These are phyloP conservation scores for Flexamia atlantica DNA, from an alignment of 2,888 invertebrate genomes.

Conservation along the genomic window DNA sequence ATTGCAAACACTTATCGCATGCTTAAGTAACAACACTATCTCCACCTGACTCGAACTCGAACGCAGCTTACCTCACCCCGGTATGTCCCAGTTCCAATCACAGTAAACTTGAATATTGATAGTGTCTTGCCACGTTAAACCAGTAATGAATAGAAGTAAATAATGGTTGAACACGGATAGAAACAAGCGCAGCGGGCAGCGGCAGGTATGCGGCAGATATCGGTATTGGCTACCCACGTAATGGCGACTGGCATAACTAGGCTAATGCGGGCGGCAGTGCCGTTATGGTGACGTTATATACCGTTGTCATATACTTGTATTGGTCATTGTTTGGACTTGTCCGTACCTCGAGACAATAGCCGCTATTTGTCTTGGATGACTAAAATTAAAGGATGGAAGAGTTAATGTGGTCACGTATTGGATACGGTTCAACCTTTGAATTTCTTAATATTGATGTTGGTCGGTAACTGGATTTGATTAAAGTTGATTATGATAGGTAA, in stretches of 20 bases:
- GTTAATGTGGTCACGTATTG: too few species aligned
- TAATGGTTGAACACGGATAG: background rate
- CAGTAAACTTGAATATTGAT: background rate
- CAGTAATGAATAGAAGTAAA: background rate
- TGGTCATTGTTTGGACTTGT: background rate
- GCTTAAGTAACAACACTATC: too few species aligned
- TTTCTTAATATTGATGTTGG: too few species aligned
- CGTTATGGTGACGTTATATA: background rate
- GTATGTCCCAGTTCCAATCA: background rate
- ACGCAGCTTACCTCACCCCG: background rate
- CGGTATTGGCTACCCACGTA: background rate
- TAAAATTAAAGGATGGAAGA: too few species aligned
- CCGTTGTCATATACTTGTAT: background rate
- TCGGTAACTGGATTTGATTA: too few species aligned
- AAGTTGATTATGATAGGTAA: too few species aligned
- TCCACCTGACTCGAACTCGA: too few species aligned
- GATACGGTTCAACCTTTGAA: too few species aligned
- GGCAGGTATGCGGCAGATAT: constrained; percentile 5
- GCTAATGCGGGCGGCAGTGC: constrained; percentile 13
- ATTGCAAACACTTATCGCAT: too few species aligned
- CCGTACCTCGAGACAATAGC: background rate
- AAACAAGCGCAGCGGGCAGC: background rate
- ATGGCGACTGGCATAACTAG: constrained; percentile 4
- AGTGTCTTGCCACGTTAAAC: background rate
- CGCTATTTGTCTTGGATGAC: too few species aligned